Conservation (phyloP, 2,888 invertebrate species). For the Rosalia funebris region DNA sequence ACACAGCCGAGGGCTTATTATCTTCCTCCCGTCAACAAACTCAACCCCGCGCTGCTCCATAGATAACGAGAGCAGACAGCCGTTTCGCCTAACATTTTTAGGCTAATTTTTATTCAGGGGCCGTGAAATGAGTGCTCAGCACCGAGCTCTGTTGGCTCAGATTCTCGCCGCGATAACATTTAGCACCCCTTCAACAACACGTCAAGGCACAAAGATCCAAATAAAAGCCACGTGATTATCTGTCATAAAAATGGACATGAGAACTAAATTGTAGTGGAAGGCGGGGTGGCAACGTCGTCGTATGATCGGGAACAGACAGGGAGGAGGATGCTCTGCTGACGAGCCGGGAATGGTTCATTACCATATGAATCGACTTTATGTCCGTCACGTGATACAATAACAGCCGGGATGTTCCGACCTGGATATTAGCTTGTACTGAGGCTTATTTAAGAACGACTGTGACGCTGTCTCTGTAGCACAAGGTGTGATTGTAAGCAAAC, state of each 20-base stretch:
- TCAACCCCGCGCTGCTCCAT: background rate
- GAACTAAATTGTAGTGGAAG: background rate
- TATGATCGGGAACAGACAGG: no score
- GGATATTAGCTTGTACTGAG: no score
- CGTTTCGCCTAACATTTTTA: background rate
- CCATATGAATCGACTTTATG: background rate
- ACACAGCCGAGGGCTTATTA: no score
- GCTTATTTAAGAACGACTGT: no score
- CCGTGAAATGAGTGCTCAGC: background rate
- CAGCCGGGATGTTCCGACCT: no score
- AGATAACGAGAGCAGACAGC: background rate
- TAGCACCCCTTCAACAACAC: background rate
- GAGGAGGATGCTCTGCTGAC: background rate
- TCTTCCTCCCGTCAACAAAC: background rate
- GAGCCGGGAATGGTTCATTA: background rate
- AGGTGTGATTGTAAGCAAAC: no score
- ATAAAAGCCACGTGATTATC: background rate
- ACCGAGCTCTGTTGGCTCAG: background rate
- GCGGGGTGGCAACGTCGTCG: no score
- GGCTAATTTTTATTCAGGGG: background rate
- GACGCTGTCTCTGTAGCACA: no score
- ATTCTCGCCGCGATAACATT: background rate
- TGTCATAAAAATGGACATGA: background rate
- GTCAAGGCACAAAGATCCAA: background rate
- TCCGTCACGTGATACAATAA: no score